These are phyloP conservation scores for Brachycybe producta DNA, from an alignment of 2,888 invertebrate genomes.

Conservation along the genomic window DNA sequence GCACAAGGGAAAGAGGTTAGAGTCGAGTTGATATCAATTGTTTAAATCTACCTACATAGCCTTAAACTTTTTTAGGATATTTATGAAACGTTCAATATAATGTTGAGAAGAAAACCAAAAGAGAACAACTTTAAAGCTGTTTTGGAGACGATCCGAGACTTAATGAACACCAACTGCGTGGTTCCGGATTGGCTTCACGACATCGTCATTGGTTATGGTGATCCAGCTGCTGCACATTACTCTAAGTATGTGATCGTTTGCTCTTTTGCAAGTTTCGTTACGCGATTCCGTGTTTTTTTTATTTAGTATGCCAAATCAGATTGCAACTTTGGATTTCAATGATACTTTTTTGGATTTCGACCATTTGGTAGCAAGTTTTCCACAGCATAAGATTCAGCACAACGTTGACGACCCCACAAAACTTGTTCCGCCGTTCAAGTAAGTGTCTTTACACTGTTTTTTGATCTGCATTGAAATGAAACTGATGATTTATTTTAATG, in stretches of 20 bases:
- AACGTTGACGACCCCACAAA: constrained; percentile 48
- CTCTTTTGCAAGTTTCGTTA: not conserved
- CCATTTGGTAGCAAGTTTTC: constrained; percentile 78
- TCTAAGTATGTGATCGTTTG: constrained; percentile 43
- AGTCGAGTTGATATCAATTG: constrained; percentile 12
- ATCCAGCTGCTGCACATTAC: constrained; percentile 94
- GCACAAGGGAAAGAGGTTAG: constrained; percentile 63
- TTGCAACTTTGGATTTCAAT: constrained; percentile 80
- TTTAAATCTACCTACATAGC: not conserved
- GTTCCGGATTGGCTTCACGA: constrained; percentile 95
- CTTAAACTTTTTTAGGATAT: constrained; percentile 43
- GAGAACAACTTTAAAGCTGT: constrained; percentile 99
- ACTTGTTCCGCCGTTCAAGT: constrained; percentile 69
- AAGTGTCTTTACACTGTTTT: constrained; percentile 29
- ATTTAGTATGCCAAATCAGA: constrained; percentile 70
- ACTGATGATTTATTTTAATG: constrained; percentile 19
- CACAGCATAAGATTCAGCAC: constrained; percentile 59
- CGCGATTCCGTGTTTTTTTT: constrained; percentile 10
- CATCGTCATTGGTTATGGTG: constrained; percentile 93
- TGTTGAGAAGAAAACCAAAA: constrained; percentile 96
- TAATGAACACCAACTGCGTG: constrained; percentile 98
- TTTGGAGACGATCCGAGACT: constrained; percentile 89
- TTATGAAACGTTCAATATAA: constrained; percentile 85
- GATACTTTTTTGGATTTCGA: constrained; percentile 91
- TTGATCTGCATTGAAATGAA: constrained; percentile 14